Conservation (phyloP, 2,113 vertebrate genomes). For the Erpornis zantholeuca region DNA sequence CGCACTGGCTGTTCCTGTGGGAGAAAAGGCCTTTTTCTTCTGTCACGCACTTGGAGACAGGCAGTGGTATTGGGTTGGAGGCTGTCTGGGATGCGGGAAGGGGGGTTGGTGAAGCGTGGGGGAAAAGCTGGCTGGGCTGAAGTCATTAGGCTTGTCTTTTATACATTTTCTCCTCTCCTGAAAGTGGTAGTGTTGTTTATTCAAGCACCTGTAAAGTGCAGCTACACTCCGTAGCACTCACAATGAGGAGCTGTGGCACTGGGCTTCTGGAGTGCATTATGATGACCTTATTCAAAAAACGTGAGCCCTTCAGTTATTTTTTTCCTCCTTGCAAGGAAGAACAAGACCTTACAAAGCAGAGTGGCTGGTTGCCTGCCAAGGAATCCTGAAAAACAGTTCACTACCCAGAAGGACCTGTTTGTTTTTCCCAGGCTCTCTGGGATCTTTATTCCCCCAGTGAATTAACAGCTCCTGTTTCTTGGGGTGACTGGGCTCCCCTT, state of each 20-base stretch:
- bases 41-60: background rate
- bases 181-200: constrained; percentile 29
- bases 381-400: constrained; percentile 64
- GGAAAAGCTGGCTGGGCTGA: background rate
- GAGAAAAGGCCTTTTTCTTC: background rate
- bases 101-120: background rate
- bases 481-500: background rate
- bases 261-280: constrained; percentile 1
- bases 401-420: constrained; percentile 62
- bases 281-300: constrained; percentile 41
- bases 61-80: background rate
- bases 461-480: constrained; percentile 32
- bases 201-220: constrained; percentile 44
- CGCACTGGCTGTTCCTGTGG: background rate
- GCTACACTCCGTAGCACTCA: constrained; percentile 1
- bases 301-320: constrained; percentile 16
- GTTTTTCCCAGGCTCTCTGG: constrained; percentile 66
- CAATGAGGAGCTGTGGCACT: background rate
- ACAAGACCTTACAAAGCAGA: constrained; percentile 52
- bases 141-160: constrained; percentile 25
- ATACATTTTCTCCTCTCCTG: background rate
- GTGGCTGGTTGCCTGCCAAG: constrained; percentile 61
- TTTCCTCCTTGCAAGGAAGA: constrained; percentile 36
- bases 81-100: background rate
- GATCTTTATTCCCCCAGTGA: constrained; percentile 37